Evolutionary conservation across 2,888 invertebrate genomes (phyloP).

Genomic region (Trypoxylon attenuatum): DNA sequence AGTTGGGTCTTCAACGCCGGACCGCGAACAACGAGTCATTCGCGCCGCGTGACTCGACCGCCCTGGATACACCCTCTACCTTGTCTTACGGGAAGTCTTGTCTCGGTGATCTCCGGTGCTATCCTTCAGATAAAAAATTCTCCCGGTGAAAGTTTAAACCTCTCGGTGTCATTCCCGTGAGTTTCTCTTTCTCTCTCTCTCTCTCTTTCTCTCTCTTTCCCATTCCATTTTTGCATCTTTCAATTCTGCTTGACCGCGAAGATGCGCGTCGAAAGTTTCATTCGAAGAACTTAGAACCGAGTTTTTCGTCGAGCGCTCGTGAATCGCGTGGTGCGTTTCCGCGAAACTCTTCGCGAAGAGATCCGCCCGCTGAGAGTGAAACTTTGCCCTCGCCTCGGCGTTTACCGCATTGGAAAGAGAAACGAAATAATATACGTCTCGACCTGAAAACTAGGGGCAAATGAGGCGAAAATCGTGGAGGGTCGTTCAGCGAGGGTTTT

Average conservation of each 20-base stretch:
- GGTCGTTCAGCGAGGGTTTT: too few relatives aligned
- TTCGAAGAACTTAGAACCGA: too few relatives aligned
- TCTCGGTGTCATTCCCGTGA: not conserved
- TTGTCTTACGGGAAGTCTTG: too few relatives aligned
- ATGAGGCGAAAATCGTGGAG: too few relatives aligned
- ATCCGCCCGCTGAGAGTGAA: too few relatives aligned
- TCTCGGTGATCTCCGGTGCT: not conserved
- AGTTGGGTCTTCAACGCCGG: slow-evolving; percentile 72
- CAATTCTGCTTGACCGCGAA: not conserved
- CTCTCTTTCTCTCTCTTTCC: not conserved
- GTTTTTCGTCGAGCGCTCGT: too few relatives aligned
- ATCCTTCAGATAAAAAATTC: not conserved
- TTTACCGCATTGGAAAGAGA: too few relatives aligned
- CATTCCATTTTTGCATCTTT: not conserved
- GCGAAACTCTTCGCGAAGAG: too few relatives aligned
- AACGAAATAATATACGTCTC: too few relatives aligned
- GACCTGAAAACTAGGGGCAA: too few relatives aligned
- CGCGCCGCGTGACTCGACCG: slow-evolving; percentile 37
- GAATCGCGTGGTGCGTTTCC: too few relatives aligned
- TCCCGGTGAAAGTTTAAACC: slow-evolving; percentile 1
- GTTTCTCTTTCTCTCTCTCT: not conserved
- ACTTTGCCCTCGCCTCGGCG: too few relatives aligned
- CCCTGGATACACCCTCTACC: slow-evolving; percentile 50
- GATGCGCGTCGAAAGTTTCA: slow-evolving; percentile 16
- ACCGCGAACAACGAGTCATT: slow-evolving; percentile 65